Evolutionary conservation across 2,888 invertebrate species (phyloP), one percentile per base, ranked within the genome.

Genomic region (Scaptodrosophila latifasciaeformis): DNA sequence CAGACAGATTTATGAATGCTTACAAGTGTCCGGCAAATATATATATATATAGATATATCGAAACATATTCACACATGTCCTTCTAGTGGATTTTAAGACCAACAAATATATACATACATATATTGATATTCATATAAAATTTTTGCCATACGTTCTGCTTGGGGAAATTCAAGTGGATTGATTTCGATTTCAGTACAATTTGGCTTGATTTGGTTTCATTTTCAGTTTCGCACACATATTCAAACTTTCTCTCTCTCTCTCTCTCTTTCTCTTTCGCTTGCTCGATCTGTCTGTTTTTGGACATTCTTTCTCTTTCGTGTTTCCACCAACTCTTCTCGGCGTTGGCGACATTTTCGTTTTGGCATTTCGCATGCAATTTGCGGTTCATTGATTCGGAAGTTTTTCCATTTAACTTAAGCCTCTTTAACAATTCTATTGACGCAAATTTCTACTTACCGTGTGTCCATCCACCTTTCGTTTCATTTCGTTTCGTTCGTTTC

Each of bases 341-440:
- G 51, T 48, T 59, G 49, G 54, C 72, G 79, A 74, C 72, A 74
- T 78, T 79, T 76, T 74, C 72, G 67, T 74, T 72, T 78, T 79
- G 72, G 79, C 72, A 79, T 81, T 80, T 79, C 80, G 82, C 81
- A 81, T 81, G 70, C 81, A 80, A 72, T 72, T 70, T 71, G 71
- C 84, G 75, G 84, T 78, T 84, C 85, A 85, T 80, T 85, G 85
- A 82, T 65, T 84, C 72, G 82, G 84, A 85, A 85, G 82, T 84
- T 85, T 85, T 85, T 78, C 82, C 85, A 85, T 85, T 85, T 84
- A 85, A 84, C 76, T 81, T 85, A 85, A 85, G 85, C 85, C 85
- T 84, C 85, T 85, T 85, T 84, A 84, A 78, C 69, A 81, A 80
- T 83, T 76, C 82, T 81, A 81, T 75, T 79, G 82, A 75, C 79